These are phyloP conservation scores for Rana temporaria DNA, from an alignment of 2,113 vertebrate genomes.

Conservation along the genomic window DNA sequence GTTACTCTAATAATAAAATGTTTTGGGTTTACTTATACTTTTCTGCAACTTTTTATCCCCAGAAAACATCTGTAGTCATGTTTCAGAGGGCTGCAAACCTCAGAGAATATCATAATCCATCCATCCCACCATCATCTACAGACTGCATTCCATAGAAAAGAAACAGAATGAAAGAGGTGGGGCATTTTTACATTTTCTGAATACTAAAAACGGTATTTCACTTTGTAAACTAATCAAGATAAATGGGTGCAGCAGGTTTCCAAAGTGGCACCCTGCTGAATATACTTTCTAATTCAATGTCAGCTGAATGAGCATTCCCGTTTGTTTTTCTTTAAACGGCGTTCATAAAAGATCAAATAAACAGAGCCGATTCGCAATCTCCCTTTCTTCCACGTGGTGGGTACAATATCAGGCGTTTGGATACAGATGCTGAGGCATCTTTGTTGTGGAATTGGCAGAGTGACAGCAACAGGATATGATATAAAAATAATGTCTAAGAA, in stretches of 20 bases:
- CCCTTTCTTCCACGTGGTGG: conserved; percentile 40
- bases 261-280: conserved; percentile 37
- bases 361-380: conserved; percentile 27
- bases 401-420: conserved; percentile 6
- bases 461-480: conserved; percentile 48
- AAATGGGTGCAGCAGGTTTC: conserved; percentile 15
- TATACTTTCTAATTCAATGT: conserved; percentile 12
- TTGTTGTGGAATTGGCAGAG: conserved; percentile 49
- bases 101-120: not conserved
- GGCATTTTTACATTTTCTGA: conserved; percentile 5
- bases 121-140: not conserved
- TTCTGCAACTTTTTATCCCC: no score
- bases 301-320: not conserved
- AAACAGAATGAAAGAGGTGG: conserved; percentile 14
- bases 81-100: not conserved
- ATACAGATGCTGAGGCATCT: conserved; percentile 42
- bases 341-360: conserved; percentile 51
- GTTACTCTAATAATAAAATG: no score
- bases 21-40: no score
- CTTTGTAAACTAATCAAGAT: conserved; percentile 22
- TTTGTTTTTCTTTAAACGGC: conserved; percentile 24
- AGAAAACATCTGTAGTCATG: no score
- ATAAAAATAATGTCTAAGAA: conserved; percentile 40
- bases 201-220: conserved; percentile 19
- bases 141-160: not conserved